Evolutionary conservation across 2,888 invertebrate genomes (phyloP), one percentile per base, ranked within the genome.

Genomic region (Lasius fuliginosus): DNA sequence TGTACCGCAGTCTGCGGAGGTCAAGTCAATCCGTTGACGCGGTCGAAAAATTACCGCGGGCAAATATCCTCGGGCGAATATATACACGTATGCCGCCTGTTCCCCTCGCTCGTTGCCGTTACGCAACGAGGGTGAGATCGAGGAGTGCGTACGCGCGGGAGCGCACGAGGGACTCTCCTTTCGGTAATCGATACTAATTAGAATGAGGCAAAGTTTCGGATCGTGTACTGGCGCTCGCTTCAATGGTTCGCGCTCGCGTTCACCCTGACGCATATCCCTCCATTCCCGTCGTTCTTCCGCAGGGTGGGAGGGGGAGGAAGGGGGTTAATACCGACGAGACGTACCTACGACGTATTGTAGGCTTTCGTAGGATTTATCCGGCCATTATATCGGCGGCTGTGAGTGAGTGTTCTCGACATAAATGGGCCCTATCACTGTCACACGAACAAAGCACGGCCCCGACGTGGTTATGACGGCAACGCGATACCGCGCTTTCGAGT

Each of bases 381-480:
- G 88, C 90, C 87, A 93, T 93, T 92, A 93, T 93, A 86, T 84
- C 85, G 86, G 90, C 85, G 87, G 89, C 88, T 77, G 88, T 87
- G 92, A 92, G 92, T 91, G 92, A 93, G 92, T 92, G 92, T 91
- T 90, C 90, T 84, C 88, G 91, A 90, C 90, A 89, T 91, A 92
- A 92, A 92, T 92, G 89, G 90, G 92, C 92, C 93, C 91, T 93
- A 93, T 93, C 93, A 92, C 93, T 93, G 93, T 93, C 93, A 91
- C 90, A 90, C 90, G 92, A 92, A 94, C 94, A 94, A 94, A 91
- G 92, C 90, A 76, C 79, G 89, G 87, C 88, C 79, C 92, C 93
- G 94, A 94, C 92, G 92, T 94, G 93, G 92, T 93, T 93, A 93
- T 94, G 94, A 94, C 94, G 94, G 94, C 93, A 94, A 94, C 92